Conservation (phyloP, 2,113 vertebrate species). For the Oncorhynchus masou region DNA sequence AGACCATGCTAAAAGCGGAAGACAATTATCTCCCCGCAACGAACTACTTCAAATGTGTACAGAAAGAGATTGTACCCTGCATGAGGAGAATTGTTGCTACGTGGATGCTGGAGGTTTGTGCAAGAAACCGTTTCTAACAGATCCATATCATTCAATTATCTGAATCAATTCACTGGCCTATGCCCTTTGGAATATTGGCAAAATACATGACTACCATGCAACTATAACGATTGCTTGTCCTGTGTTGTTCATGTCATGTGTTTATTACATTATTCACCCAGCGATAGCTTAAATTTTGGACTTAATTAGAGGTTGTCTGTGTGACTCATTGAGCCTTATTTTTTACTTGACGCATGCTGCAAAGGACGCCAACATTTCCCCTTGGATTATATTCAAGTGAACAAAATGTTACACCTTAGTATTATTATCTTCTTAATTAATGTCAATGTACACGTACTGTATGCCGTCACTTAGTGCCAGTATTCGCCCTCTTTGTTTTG, state of each 20-base stretch:
- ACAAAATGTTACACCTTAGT: slow-evolving; percentile 23
- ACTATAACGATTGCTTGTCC: not conserved
- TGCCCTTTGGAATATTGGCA: not conserved
- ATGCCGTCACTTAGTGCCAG: slow-evolving; percentile 67
- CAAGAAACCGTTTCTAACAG: not conserved
- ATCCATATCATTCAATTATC: not conserved
- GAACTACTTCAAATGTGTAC: slow-evolving; percentile 95
- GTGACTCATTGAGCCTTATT: not conserved
- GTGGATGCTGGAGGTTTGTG: slow-evolving; percentile 94
- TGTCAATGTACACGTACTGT: slow-evolving; percentile 78
- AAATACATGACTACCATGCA: not conserved
- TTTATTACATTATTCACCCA: not conserved
- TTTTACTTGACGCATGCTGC: not conserved
- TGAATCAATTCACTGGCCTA: not conserved
- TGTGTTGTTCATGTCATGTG: not conserved
- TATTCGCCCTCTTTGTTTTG: slow-evolving; percentile 83
- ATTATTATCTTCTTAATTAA: slow-evolving; percentile 75
- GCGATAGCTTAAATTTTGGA: not conserved
- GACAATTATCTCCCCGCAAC: slow-evolving; percentile 88
- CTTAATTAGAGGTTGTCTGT: not conserved
- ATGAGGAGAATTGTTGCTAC: slow-evolving; percentile 95
- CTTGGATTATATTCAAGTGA: not conserved
- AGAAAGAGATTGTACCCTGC: slow-evolving; percentile 88
- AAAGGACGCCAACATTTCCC: not conserved
- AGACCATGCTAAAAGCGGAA: slow-evolving; percentile 87